Conservation (phyloP, 2,888 invertebrate genomes). For the Fissipunctia ypsillon region DNA sequence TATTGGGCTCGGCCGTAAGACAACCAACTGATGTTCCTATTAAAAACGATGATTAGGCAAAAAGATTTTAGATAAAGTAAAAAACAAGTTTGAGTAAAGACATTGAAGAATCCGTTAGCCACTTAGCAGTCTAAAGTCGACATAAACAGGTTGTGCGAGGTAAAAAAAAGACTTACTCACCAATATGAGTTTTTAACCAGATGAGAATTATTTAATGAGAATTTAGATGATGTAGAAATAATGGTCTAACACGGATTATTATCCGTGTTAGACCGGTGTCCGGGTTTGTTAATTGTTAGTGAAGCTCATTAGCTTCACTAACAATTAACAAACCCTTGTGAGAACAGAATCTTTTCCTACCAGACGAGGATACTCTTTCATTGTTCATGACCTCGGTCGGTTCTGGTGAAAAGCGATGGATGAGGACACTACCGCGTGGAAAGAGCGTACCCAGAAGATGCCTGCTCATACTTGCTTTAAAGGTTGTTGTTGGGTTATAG, state of each 20-base stretch:
- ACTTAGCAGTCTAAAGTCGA: constrained; percentile 47
- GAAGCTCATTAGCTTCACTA: not conserved
- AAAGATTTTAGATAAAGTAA: not conserved
- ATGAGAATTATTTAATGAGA: not conserved
- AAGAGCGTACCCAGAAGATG: not conserved
- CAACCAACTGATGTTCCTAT: not conserved
- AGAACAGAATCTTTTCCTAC: not conserved
- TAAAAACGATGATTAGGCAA: constrained; percentile 2
- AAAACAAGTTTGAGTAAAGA: constrained; percentile 7
- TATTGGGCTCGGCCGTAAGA: too few species aligned
- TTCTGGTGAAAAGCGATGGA: not conserved
- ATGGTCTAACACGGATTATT: not conserved
- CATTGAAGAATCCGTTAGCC: not conserved
- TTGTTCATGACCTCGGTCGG: not conserved
- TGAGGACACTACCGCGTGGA: not conserved
- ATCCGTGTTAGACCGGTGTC: too few species aligned
- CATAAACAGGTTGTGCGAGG: constrained; percentile 27
- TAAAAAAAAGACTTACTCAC: constrained; percentile 2
- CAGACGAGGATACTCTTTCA: not conserved
- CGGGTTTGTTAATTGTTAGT: too few species aligned
- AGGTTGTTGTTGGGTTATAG: too few species aligned
- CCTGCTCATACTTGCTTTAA: too few species aligned
- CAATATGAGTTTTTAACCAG: not conserved
- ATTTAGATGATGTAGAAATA: constrained; percentile 7
- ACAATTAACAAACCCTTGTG: not conserved